phyloP scores from a whole-genome alignment of 2,797 vertebrate genomes.

The Sibirionetta formosa region DNA sequence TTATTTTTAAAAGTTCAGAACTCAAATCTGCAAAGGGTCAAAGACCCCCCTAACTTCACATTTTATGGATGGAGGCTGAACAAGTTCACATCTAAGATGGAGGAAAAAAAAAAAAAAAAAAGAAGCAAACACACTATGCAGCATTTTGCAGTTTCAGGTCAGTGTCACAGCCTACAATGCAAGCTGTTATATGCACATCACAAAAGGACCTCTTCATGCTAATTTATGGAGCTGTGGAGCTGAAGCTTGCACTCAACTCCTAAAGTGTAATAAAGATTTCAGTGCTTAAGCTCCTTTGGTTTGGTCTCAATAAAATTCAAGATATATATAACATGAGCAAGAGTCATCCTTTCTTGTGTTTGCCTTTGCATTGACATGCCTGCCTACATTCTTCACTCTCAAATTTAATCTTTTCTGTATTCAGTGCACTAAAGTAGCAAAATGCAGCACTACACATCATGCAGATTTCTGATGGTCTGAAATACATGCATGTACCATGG shows the following conservation, averaged over 20 bases:
- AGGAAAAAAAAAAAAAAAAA: neutral
- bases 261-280: neutral
- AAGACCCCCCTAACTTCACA: neutral
- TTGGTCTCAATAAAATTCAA: neutral
- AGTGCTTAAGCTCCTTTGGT: neutral
- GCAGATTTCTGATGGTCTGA: neutral
- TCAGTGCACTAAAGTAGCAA: neutral
- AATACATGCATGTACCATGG: fast-evolving
- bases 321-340: neutral
- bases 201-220: neutral
- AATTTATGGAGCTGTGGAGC: neutral
- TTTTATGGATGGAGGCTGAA: neutral
- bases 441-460: neutral
- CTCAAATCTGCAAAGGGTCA: neutral
- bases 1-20: neutral
- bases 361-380: neutral
- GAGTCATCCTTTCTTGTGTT: neutral
- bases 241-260: neutral
- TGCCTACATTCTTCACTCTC: neutral
- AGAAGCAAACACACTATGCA: neutral
- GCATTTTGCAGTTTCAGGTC: neutral
- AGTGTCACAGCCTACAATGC: neutral
- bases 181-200: neutral
- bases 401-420: neutral
- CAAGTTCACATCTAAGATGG: neutral